Evolutionary conservation across 1,140 invertebrate species (phyloP).

Genomic region (Diachasmimorpha longicaudata): DNA sequence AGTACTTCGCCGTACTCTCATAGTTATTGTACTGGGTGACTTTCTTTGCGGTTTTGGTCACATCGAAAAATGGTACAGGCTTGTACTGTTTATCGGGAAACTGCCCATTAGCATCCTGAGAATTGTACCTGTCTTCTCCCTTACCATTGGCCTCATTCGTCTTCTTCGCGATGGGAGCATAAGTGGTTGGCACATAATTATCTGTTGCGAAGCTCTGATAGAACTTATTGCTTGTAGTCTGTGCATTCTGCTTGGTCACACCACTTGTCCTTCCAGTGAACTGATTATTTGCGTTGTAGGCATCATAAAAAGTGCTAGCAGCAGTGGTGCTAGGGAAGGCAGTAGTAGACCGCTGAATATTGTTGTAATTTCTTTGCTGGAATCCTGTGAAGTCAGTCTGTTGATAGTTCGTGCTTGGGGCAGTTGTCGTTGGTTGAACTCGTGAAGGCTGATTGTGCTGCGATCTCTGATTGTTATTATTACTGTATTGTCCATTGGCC

Average conservation of each 20-base stretch:
- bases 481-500: background rate
- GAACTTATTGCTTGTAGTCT: conserved; percentile 45
- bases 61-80: conserved; percentile 48
- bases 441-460: conserved; percentile 38
- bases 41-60: conserved; percentile 51
- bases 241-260: conserved; percentile 40
- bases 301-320: conserved; percentile 39
- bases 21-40: conserved; percentile 51
- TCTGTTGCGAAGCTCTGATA: conserved; percentile 60
- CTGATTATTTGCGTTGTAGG: conserved; percentile 44
- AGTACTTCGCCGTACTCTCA: conserved; percentile 47
- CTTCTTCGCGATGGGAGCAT: conserved; percentile 55
- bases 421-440: conserved; percentile 43
- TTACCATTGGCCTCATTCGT: conserved; percentile 31
- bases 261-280: conserved; percentile 52
- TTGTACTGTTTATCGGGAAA: conserved; percentile 46
- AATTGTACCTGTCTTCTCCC: conserved; percentile 30
- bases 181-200: conserved; percentile 62
- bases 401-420: conserved; percentile 50
- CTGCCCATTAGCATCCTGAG: conserved; percentile 33
- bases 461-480: conserved; percentile 25
- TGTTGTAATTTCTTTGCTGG: conserved; percentile 54
- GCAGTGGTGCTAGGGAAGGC: conserved; percentile 44
- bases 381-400: conserved; percentile 46
- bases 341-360: conserved; percentile 47